phyloP scores from a whole-genome alignment of 2,888 invertebrate species.

The Agapostemon virescens region DNA sequence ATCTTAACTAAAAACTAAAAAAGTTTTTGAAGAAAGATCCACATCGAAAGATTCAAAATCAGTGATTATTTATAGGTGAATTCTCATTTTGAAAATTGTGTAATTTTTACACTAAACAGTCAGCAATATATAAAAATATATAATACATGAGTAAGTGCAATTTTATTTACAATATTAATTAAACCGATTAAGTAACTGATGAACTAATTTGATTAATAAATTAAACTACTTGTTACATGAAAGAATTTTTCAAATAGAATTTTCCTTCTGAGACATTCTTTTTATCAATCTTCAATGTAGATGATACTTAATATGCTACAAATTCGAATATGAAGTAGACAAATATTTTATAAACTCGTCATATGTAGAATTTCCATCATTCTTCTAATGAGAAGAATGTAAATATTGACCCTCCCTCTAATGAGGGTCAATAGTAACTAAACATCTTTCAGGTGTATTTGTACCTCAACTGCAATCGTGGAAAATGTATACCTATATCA shows the following conservation, averaged over 20 bases:
- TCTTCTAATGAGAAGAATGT: too few species aligned
- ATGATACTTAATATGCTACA: too few species aligned
- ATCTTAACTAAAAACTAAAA: background rate
- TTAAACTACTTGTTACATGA: background rate
- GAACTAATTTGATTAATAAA: too few species aligned
- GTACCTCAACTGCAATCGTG: background rate
- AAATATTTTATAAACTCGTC: too few species aligned
- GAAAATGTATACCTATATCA: background rate
- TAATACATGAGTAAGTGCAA: background rate
- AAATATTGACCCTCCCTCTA: too few species aligned
- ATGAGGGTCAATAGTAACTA: constrained; percentile 16
- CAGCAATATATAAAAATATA: background rate
- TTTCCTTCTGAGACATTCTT: background rate
- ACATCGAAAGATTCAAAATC: background rate
- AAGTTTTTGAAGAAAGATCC: background rate
- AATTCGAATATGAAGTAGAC: too few species aligned
- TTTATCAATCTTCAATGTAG: background rate
- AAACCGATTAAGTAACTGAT: too few species aligned
- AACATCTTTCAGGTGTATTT: background rate
- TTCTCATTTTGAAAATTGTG: background rate
- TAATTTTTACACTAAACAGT: background rate
- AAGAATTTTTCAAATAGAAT: background rate
- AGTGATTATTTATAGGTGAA: background rate
- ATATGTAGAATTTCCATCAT: too few species aligned
- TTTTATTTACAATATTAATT: background rate